Evolutionary conservation across 2,797 vertebrate genomes (phyloP).

Genomic region (Prunella strophiata): DNA sequence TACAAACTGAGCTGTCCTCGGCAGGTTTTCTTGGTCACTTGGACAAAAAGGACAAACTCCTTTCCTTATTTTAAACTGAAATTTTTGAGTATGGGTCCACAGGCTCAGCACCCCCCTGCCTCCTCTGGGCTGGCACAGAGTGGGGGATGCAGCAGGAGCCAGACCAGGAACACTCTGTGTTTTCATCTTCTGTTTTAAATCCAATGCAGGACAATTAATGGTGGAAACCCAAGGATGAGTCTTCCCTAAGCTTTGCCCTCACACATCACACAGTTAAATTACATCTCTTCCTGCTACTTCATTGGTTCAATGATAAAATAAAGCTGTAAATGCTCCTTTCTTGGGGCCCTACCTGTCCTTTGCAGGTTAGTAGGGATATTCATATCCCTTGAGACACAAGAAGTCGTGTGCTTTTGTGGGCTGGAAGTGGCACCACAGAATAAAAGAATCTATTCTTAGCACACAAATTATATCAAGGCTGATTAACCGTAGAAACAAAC

Average conservation of each 20-base stretch:
- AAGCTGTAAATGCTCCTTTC: not conserved
- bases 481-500: constrained; percentile 39
- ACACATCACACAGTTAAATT: not conserved
- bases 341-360: not conserved
- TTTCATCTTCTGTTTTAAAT: not conserved
- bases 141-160: not conserved
- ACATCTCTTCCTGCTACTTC: not conserved
- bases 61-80: not conserved
- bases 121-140: not conserved
- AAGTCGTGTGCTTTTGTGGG: not conserved
- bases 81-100: not conserved
- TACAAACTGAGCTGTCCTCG: not conserved
- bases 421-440: constrained; percentile 29
- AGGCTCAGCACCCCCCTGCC: not conserved
- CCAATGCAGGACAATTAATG: not conserved
- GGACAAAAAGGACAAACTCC: not conserved
- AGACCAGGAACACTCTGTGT: accelerated
- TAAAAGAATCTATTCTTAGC: constrained; percentile 44
- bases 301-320: not conserved
- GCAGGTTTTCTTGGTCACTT: not conserved
- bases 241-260: not conserved
- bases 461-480: constrained; percentile 40
- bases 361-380: constrained; percentile 12
- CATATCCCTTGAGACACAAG: not conserved
- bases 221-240: not conserved